These are phyloP conservation scores for Hyalella azteca DNA, from an alignment of 2,888 invertebrate genomes.

Conservation along the genomic window DNA sequence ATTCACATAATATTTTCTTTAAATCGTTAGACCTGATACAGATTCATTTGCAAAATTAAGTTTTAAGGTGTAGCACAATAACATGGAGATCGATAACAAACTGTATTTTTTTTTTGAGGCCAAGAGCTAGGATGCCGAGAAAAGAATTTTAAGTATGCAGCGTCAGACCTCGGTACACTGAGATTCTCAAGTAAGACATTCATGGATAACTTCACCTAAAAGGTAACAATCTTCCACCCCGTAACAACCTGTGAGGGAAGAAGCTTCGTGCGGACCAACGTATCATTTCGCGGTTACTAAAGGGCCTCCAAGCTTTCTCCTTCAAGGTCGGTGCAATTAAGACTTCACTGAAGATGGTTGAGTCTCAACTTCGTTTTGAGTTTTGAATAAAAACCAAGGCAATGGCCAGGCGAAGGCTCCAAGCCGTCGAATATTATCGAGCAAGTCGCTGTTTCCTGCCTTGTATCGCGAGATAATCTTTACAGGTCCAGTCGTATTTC, in stretches of 20 bases:
- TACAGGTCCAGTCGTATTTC: conserved; percentile 17
- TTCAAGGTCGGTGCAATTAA: conserved; percentile 3
- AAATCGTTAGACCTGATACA: no score
- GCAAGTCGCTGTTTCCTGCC: background rate
- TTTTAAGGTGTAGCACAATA: no score
- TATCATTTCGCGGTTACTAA: conserved; percentile 16
- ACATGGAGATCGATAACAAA: no score
- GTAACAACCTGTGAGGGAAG: background rate
- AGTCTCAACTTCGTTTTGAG: background rate
- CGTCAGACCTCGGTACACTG: background rate
- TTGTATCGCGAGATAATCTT: conserved; percentile 15
- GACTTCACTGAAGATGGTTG: background rate
- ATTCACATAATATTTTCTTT: no score
- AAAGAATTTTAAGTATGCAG: conserved; percentile 14
- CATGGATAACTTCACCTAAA: background rate
- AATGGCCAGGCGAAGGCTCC: background rate
- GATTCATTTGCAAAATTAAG: no score
- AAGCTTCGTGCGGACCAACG: background rate
- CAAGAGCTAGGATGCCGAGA: no score
- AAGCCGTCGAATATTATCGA: background rate
- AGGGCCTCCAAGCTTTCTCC: conserved; percentile 5
- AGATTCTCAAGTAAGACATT: background rate
- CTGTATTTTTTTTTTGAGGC: no score
- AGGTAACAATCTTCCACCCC: conserved; percentile 5
- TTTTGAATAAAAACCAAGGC: background rate